phyloP scores from a whole-genome alignment of 2,113 vertebrate genomes.

The Mustelus asterias region DNA sequence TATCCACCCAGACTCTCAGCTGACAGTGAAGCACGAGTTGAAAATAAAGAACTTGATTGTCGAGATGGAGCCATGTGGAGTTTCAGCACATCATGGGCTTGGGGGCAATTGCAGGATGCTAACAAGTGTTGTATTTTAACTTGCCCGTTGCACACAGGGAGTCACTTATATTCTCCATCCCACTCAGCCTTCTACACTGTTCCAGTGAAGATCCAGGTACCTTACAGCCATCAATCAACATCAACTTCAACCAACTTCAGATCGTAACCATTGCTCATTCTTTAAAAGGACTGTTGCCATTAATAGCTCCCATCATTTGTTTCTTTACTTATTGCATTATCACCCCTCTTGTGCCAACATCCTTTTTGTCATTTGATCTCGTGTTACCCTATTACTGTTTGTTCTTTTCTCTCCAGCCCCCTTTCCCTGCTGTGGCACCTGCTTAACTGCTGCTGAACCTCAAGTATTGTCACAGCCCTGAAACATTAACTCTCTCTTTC shows the following conservation, averaged over 20 bases:
- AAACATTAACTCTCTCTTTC: neutral
- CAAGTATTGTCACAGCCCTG: neutral
- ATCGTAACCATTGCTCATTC: neutral
- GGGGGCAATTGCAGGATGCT: neutral
- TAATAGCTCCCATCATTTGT: neutral
- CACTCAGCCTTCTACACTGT: neutral
- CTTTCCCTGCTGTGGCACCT: conserved; percentile 35
- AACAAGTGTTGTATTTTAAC: neutral
- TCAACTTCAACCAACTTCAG: neutral
- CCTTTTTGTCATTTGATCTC: neutral
- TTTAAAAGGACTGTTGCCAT: neutral
- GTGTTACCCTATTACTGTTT: neutral
- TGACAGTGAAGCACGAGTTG: neutral
- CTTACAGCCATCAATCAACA: neutral
- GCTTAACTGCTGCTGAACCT: neutral
- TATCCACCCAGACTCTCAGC: neutral
- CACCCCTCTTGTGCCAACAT: neutral
- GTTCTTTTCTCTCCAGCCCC: conserved; percentile 6
- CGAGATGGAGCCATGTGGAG: neutral
- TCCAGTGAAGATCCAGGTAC: neutral
- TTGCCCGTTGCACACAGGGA: neutral
- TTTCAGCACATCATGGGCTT: neutral
- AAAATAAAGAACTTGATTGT: neutral
- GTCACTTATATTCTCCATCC: neutral
- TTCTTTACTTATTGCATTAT: neutral